Conservation (phyloP, 2,113 vertebrate species). For the Tor tambroides region DNA sequence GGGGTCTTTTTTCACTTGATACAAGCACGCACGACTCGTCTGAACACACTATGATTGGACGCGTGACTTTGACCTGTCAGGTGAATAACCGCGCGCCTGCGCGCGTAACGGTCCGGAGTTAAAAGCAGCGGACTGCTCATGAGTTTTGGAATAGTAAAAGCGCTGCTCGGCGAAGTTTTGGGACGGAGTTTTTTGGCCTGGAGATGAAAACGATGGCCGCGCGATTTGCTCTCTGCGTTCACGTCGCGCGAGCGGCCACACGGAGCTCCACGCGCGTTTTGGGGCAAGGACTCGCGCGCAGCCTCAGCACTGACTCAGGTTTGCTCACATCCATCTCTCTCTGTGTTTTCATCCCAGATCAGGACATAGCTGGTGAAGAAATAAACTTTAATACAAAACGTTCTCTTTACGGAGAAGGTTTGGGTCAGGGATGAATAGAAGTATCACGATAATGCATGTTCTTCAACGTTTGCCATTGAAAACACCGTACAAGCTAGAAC, state of each 20-base stretch:
- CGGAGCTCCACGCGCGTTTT: not conserved
- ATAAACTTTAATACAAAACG: not conserved
- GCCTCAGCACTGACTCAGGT: constrained; percentile 49
- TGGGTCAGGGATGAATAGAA: not conserved
- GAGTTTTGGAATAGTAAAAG: not conserved
- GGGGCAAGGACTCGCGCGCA: constrained; percentile 27
- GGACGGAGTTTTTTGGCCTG: not conserved
- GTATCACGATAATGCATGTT: not conserved
- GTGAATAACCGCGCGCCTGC: constrained; percentile 48
- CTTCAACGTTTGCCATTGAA: not conserved
- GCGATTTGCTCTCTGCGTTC: not conserved
- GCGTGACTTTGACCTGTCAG: constrained; percentile 39
- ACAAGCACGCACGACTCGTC: not conserved
- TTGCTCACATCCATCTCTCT: not conserved
- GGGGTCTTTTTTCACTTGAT: not conserved
- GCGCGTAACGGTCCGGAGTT: not conserved
- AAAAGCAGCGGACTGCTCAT: not conserved
- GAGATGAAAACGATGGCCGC: not conserved
- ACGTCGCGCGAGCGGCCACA: not conserved
- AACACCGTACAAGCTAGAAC: not conserved
- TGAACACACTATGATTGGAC: not conserved
- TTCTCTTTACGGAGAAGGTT: not conserved
- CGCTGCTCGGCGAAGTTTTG: not conserved
- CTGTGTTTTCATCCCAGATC: not conserved
- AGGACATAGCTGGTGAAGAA: not conserved